Base-by-base conservation (phyloP, 1,140 invertebrate genomes). In the Hermetia illucens region DNA sequence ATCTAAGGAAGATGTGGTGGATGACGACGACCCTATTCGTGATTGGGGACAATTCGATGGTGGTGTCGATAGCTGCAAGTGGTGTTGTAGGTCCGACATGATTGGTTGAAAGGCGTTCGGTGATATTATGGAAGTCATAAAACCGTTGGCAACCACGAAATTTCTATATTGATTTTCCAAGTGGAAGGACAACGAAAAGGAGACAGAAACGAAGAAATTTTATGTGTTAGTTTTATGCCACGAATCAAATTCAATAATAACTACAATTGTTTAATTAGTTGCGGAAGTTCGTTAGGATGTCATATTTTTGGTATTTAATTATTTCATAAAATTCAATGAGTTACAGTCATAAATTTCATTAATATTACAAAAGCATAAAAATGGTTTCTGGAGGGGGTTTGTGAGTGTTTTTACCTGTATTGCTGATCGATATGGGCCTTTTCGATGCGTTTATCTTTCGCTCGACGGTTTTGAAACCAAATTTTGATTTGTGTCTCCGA, bases 401-500 rank as follows among this genome's bases (percentile, higher is more conserved):
- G n/a, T n/a, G n/a, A n/a, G n/a, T n/a, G n/a, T n/a, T 18, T 44
- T 40, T 37, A 91, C 90, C 90, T 81, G 58, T 88, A 88, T 44
- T 92, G 87, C 51, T 93, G 89, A 65, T 96, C 91, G 19, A 91
- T 66, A 38, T 93, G 88, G 0, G 90, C 89, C 52, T 95, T 95
- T 53, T 96, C 90, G 40, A 96, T 89, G 34, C 91, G 68, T 63
- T 95, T 96, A 52, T 95, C 90, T 62, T 95, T 95, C 6, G 91
- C 91, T 44, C 91, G 68, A 33, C 91, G 68, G 61, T 96, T 95
- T 62, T 96, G 92, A 55, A 94, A 96, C 92, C 92, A 94, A 42
- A 93, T 93, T 64, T 93, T 94, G 35, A 94, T 90, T 65, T 91
- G 88, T 0, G 89, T 94, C 61, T 95, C 92, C 3, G 85, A 87